These are phyloP conservation scores for Solenopsis invicta DNA, from an alignment of 1,140 invertebrate species.

Conservation along the genomic window DNA sequence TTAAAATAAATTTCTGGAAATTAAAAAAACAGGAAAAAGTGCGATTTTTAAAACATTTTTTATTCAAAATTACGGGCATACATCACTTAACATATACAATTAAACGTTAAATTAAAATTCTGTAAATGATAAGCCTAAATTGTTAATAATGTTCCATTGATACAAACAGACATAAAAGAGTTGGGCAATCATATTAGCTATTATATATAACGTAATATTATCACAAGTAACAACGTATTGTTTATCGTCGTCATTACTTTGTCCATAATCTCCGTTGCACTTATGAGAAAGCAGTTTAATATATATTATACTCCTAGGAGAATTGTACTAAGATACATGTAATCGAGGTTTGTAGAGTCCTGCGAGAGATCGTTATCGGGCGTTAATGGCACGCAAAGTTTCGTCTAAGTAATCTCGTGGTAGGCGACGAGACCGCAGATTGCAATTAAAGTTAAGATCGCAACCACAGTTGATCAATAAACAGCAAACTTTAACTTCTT, in stretches of 20 bases:
- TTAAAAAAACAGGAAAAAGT: neutral
- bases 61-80: neutral
- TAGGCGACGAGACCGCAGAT: neutral
- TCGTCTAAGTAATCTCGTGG: constrained; percentile 42
- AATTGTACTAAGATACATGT: neutral
- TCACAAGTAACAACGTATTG: neutral
- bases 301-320: neutral
- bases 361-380: constrained; percentile 48
- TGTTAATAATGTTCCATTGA: neutral
- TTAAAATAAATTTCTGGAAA: neutral
- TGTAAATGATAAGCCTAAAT: neutral
- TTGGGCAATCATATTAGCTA: neutral
- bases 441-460: constrained; percentile 40
- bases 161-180: neutral
- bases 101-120: constrained; percentile 14
- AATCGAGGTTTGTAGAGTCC: constrained; percentile 33
- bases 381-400: constrained; percentile 49
- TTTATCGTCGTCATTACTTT: neutral
- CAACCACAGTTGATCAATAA: neutral
- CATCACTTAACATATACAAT: neutral
- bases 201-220: neutral
- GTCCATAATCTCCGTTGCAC: constrained; percentile 8
- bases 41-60: neutral
- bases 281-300: constrained; percentile 43
- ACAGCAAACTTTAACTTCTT: neutral